phyloP scores from a whole-genome alignment of 1,140 invertebrate genomes.

The Hyphantria cunea region DNA sequence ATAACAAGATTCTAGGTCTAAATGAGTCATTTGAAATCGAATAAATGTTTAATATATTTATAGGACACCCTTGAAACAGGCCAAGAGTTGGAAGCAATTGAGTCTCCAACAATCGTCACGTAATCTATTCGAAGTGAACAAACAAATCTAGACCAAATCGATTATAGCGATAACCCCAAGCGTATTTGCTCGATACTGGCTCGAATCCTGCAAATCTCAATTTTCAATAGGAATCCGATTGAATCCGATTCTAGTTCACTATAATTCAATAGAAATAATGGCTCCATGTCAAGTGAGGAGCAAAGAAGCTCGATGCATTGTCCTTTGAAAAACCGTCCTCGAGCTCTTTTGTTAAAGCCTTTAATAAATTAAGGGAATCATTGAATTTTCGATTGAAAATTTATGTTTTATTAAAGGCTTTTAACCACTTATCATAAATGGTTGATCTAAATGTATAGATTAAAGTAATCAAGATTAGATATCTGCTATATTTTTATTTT shows the following conservation, averaged over 20 bases:
- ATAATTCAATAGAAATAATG: slow-evolving; percentile 28
- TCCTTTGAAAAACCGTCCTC: slow-evolving; percentile 9
- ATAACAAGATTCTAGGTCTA: not conserved
- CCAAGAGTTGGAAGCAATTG: slow-evolving; percentile 21
- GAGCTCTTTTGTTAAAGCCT: not conserved
- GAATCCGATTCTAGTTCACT: slow-evolving; percentile 22
- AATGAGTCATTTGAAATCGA: slow-evolving; percentile 10
- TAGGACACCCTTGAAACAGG: slow-evolving; percentile 6
- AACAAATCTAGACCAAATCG: slow-evolving; percentile 38
- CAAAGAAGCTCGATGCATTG: slow-evolving; percentile 13
- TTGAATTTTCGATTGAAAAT: not conserved
- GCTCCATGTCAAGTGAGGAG: slow-evolving; percentile 7
- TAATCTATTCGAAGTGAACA: slow-evolving; percentile 40
- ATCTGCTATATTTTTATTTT: not conserved
- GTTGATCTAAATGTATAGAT: not conserved
- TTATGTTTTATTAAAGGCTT: not conserved
- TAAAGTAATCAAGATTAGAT: not conserved
- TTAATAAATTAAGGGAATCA: slow-evolving; percentile 4
- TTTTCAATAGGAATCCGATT: slow-evolving; percentile 19
- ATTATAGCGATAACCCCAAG: slow-evolving; percentile 30
- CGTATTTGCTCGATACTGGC: slow-evolving; percentile 20
- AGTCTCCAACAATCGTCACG: slow-evolving; percentile 28
- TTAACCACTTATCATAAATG: not conserved
- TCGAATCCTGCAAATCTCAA: slow-evolving; percentile 5
- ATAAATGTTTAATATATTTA: slow-evolving; percentile 13